Conservation (phyloP, 2,113 vertebrate species). For the Oenanthe melanoleuca region DNA sequence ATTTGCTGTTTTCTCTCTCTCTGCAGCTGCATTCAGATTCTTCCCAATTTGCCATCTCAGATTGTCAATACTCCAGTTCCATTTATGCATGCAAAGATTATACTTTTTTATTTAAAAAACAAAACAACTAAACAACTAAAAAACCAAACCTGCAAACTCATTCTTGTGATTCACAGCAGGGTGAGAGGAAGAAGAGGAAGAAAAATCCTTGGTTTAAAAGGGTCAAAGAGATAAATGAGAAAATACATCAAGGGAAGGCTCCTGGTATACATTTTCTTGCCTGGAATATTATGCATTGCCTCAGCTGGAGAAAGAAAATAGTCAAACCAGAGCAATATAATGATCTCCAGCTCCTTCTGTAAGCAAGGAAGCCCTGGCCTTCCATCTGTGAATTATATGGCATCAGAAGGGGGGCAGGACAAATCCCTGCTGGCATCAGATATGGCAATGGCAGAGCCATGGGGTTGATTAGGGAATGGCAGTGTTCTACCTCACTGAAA, state of each 20-base stretch:
- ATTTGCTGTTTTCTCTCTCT: conserved; percentile 18
- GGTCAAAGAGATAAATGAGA: neutral
- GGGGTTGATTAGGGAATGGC: neutral
- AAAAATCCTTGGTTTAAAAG: neutral
- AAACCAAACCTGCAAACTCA: neutral
- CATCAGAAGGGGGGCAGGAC: neutral
- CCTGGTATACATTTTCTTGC: neutral
- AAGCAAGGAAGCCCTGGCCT: neutral
- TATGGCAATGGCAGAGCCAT: neutral
- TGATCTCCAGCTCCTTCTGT: neutral
- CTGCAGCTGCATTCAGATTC: conserved; percentile 31
- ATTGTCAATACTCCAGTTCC: neutral
- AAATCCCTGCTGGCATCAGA: neutral
- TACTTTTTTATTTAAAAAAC: neutral
- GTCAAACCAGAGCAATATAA: neutral
- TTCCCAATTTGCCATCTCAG: neutral
- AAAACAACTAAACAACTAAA: neutral
- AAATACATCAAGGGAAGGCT: neutral
- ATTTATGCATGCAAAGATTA: neutral
- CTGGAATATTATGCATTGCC: neutral
- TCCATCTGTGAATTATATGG: neutral
- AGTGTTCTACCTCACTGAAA: neutral
- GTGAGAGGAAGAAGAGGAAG: neutral
- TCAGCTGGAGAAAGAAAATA: neutral
- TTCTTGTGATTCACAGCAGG: neutral